Percentiles rank a stretch among this genome's conserved stretches.
phyloP scores from a whole-genome alignment of 2,113 vertebrate species.

The Micromys minutus region DNA sequence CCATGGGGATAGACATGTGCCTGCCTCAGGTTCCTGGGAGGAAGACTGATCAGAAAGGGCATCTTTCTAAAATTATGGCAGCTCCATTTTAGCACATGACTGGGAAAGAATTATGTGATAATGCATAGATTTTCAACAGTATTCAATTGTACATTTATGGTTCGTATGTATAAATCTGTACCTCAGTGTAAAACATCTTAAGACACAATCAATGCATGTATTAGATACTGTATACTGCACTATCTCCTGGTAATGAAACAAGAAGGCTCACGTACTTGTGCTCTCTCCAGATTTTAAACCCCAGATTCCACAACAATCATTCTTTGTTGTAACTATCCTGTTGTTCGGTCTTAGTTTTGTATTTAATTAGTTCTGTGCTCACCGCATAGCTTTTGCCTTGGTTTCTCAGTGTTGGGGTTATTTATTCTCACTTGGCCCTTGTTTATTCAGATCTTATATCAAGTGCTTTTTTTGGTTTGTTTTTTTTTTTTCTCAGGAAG shows the following conservation, averaged over 20 bases:
- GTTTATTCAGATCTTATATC: conserved; percentile 59
- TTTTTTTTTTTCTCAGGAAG: background rate
- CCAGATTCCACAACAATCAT: conserved; percentile 5
- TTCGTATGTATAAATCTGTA: background rate
- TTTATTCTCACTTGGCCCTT: conserved; percentile 54
- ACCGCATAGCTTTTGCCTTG: background rate
- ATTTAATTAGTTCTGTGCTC: conserved; percentile 42
- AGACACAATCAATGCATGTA: background rate
- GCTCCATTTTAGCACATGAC: background rate
- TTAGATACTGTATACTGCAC: background rate
- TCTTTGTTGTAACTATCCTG: background rate
- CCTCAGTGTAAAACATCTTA: background rate
- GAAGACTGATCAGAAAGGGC: background rate
- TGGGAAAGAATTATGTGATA: background rate
- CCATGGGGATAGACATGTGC: background rate
- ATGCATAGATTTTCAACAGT: background rate
- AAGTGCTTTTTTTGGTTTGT: conserved; percentile 21
- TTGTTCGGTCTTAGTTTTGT: conserved; percentile 64
- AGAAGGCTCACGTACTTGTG: background rate
- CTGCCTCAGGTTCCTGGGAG: background rate
- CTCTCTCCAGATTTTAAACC: background rate
- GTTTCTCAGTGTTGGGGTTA: conserved; percentile 48
- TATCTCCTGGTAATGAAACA: background rate
- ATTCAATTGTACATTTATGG: background rate
- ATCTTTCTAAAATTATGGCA: background rate